Percentiles rank a stretch among this genome's conserved stretches.
phyloP scores from a whole-genome alignment of 1,140 invertebrate genomes.

The Trichoplusia ni region DNA sequence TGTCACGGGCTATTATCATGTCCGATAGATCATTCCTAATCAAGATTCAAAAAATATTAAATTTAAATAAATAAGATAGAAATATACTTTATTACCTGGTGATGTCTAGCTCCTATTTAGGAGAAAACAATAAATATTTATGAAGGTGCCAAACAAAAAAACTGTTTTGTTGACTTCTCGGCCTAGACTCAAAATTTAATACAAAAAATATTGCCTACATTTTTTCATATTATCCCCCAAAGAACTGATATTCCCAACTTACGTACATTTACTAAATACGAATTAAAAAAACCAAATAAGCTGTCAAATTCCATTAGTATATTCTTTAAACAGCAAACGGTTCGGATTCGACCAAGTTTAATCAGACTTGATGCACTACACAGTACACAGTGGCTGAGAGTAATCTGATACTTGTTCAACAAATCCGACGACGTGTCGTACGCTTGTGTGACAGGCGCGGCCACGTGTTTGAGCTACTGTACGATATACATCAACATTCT shows the following conservation, averaged over 20 bases:
- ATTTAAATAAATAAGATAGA: background rate
- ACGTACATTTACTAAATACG: no score
- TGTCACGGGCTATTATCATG: background rate
- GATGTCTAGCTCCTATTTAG: no score
- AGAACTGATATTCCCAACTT: no score
- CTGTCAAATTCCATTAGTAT: constrained; percentile 43
- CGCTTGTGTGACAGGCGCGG: constrained; percentile 33
- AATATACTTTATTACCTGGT: no score
- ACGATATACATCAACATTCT: constrained; percentile 6
- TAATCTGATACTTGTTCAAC: constrained; percentile 60
- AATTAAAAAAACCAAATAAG: constrained; percentile 33
- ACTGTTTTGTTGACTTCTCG: no score
- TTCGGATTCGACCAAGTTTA: constrained; percentile 54
- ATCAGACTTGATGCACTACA: constrained; percentile 41
- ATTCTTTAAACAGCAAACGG: constrained; percentile 44
- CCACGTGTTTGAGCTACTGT: constrained; percentile 36
- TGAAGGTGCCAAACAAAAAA: no score
- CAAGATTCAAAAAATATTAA: background rate
- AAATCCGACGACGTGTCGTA: constrained; percentile 52
- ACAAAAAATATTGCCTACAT: no score
- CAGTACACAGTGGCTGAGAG: constrained; percentile 44
- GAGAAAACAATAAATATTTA: no score
- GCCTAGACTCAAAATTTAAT: no score
- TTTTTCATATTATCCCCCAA: no score
- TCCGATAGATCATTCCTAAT: background rate